phyloP scores from a whole-genome alignment of 2,888 invertebrate genomes.

The Stegophylla sp. region DNA sequence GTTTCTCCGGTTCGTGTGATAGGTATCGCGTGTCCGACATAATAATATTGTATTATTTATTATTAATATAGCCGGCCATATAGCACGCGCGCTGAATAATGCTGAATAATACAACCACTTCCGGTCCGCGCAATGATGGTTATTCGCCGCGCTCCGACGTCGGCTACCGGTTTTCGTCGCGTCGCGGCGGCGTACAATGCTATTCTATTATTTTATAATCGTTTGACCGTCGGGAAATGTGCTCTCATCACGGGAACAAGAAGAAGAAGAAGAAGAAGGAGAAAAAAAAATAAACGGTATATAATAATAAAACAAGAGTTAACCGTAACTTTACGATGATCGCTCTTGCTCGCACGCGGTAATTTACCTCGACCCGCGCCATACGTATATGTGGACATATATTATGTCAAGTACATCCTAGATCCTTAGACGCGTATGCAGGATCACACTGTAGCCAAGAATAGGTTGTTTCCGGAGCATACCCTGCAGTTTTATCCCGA shows the following conservation, averaged over 20 bases:
- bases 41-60: no score
- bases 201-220: no score
- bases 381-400: no score
- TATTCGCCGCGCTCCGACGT: not conserved
- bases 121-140: slow-evolving; percentile 15
- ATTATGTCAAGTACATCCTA: no score
- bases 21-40: slow-evolving; percentile 14
- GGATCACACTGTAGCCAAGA: no score
- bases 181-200: no score
- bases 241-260: not conserved
- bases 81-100: slow-evolving; percentile 16
- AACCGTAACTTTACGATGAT: slow-evolving; percentile 19
- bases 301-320: slow-evolving; percentile 13
- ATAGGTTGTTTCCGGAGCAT: no score
- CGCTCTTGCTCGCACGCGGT: not conserved
- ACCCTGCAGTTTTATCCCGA: no score
- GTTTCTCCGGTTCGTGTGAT: slow-evolving; percentile 27
- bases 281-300: slow-evolving; percentile 7
- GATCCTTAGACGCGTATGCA: no score
- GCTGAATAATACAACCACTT: not conserved
- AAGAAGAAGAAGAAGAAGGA: no score
- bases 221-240: not conserved
- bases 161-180: slow-evolving; percentile 6
- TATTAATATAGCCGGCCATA: not conserved
- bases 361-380: not conserved